Evolutionary conservation across 2,888 invertebrate species (phyloP).

Genomic region (Panopea generosa): DNA sequence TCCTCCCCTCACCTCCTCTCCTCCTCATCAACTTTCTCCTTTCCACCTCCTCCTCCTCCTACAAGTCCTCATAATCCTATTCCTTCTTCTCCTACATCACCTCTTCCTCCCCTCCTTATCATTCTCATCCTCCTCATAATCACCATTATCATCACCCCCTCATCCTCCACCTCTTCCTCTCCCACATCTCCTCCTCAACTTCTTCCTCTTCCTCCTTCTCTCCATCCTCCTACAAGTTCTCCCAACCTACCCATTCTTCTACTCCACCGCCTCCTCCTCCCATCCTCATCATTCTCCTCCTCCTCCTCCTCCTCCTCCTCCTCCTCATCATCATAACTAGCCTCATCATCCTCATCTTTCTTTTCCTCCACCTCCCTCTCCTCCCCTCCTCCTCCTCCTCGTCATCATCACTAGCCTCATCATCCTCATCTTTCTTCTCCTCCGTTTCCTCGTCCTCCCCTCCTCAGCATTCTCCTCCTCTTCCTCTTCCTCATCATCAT

Average conservation of each 20-base stretch:
- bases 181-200: no score
- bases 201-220: constrained; percentile 1
- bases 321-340: no score
- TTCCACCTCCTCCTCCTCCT: background rate
- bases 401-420: constrained; percentile 14
- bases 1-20: background rate
- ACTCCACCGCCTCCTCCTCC: no score
- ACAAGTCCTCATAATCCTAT: background rate
- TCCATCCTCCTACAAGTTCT: no score
- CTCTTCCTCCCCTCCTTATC: constrained; percentile 19
- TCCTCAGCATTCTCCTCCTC: constrained; percentile 25
- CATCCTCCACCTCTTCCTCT: constrained; percentile 8
- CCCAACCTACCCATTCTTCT: no score
- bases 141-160: constrained; percentile 12
- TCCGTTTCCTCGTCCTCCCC: constrained; percentile 8
- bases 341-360: background rate
- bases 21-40: constrained; percentile 4
- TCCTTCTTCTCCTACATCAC: constrained; percentile 3
- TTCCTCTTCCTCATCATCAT: no score
- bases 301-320: no score
- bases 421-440: constrained; percentile 11
- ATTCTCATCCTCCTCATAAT: no score
- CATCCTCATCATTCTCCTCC: no score
- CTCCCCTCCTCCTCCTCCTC: constrained; percentile 18
- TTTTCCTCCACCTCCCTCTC: constrained; percentile 11